Evolutionary conservation across 2,888 invertebrate genomes (phyloP).

Genomic region (Hyposoter dolosus): DNA sequence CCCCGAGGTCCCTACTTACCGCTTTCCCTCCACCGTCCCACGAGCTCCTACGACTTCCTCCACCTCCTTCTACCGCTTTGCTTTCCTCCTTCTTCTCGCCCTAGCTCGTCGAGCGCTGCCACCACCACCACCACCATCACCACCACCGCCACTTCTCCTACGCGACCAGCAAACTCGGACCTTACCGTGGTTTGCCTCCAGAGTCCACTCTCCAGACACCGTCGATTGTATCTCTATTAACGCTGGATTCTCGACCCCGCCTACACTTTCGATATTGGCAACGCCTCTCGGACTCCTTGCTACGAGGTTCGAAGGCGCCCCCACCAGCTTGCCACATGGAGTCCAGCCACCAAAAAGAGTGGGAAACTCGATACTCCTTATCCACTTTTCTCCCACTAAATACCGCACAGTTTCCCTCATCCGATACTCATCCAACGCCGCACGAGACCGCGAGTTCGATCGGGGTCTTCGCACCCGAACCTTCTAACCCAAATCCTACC

Average conservation of each 20-base stretch:
- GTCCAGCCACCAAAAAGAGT: constrained; percentile 3
- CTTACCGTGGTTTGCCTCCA: constrained; percentile 72
- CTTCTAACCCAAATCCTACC: constrained; percentile 44
- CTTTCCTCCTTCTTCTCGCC: constrained; percentile 79
- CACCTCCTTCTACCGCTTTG: constrained; percentile 68
- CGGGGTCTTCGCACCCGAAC: constrained; percentile 26
- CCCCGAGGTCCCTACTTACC: constrained; percentile 83
- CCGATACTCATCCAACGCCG: background rate
- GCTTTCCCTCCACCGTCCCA: constrained; percentile 70
- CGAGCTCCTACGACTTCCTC: constrained; percentile 70
- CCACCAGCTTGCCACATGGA: background rate
- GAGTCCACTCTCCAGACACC: constrained; percentile 81
- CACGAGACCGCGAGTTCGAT: constrained; percentile 22
- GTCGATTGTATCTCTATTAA: constrained; percentile 85
- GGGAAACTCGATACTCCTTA: constrained; percentile 21
- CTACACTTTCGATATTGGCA: constrained; percentile 72
- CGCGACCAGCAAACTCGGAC: constrained; percentile 54
- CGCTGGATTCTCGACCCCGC: constrained; percentile 79
- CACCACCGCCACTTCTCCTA: constrained; percentile 80
- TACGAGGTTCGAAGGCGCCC: constrained; percentile 45
- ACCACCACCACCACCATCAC: constrained; percentile 75
- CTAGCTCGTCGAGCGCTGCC: constrained; percentile 63
- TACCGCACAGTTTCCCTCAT: background rate
- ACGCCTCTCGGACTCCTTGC: constrained; percentile 39
- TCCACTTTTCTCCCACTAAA: constrained; percentile 23